Conservation (phyloP, 2,113 vertebrate genomes). For the Pungitius pungitius region DNA sequence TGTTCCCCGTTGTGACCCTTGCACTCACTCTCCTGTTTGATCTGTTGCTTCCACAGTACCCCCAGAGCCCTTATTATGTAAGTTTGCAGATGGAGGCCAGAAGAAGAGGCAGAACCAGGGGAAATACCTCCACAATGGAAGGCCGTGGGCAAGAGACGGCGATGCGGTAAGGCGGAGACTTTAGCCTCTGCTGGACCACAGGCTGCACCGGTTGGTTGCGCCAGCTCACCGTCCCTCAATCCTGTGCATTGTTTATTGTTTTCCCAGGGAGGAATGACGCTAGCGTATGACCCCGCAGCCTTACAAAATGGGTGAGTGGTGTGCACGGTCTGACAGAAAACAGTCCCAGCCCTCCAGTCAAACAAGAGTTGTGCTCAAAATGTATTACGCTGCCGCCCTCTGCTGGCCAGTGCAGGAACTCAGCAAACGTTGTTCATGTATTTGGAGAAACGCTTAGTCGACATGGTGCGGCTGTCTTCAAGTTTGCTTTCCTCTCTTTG, state of each 20-base stretch:
- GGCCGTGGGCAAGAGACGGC: conserved; percentile 88
- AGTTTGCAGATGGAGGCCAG: conserved; percentile 95
- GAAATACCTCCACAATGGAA: conserved; percentile 90
- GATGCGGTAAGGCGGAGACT: conserved; percentile 81
- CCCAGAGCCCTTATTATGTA: conserved; percentile 92
- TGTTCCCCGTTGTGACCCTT: conserved; percentile 34
- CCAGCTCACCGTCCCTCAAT: conserved; percentile 74
- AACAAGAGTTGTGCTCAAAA: conserved; percentile 7
- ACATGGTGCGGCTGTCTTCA: background rate
- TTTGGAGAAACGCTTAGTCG: background rate
- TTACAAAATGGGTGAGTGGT: conserved; percentile 93
- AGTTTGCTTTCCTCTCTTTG: conserved; percentile 14
- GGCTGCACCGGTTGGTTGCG: too few relatives aligned
- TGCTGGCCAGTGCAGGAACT: conserved; percentile 38
- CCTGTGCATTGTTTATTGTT: conserved; percentile 72
- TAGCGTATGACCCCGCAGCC: conserved; percentile 91
- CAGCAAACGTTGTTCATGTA: background rate
- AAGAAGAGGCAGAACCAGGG: conserved; percentile 94
- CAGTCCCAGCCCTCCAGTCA: conserved; percentile 65
- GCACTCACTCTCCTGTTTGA: conserved; percentile 53
- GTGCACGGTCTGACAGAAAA: conserved; percentile 67
- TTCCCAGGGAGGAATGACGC: conserved; percentile 89
- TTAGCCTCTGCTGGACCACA: too few relatives aligned
- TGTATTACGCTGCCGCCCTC: conserved; percentile 46
- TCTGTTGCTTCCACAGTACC: conserved; percentile 80